phyloP scores from a whole-genome alignment of 1,140 invertebrate species.

The Aphelenchoides fujianensis region DNA sequence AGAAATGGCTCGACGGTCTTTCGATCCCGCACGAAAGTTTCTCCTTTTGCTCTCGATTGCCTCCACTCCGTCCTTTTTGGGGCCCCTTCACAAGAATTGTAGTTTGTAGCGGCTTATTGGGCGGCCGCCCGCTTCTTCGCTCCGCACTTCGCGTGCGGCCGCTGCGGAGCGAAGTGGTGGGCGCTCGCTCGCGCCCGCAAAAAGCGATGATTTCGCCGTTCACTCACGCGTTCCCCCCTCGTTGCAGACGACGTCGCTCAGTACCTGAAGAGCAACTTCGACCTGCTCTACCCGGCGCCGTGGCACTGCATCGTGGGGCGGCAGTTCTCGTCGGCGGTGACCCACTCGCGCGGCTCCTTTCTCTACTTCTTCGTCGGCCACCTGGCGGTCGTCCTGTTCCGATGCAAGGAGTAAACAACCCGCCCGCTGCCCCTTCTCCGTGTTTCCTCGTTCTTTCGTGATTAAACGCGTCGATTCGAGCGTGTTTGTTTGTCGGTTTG shows the following conservation, averaged over 20 bases:
- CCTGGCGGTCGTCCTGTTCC: conserved; percentile 39
- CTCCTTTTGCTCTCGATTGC: neutral
- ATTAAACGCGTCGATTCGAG: neutral
- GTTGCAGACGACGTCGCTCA: conserved; percentile 36
- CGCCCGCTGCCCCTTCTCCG: neutral
- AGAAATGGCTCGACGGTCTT: too few relatives aligned
- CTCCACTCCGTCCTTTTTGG: neutral
- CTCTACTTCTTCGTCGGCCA: conserved; percentile 40
- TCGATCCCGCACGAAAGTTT: too few relatives aligned
- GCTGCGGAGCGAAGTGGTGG: too few relatives aligned
- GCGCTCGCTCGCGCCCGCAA: too few relatives aligned
- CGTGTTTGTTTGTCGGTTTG: neutral
- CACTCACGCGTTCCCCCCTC: neutral
- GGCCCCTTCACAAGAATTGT: too few relatives aligned
- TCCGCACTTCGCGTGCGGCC: too few relatives aligned
- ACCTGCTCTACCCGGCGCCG: conserved; percentile 30
- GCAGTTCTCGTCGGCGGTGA: conserved; percentile 24
- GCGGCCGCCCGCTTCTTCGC: too few relatives aligned
- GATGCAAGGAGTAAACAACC: conserved; percentile 34
- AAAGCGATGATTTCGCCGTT: too few relatives aligned
- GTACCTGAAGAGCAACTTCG: conserved; percentile 29
- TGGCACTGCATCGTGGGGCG: conserved; percentile 39
- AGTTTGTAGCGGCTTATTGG: conserved; percentile 2
- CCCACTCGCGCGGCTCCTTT: conserved; percentile 33
- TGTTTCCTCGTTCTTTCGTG: conserved; percentile 3